Conservation (phyloP, 1,140 invertebrate genomes). For the Drosophila saltans region DNA sequence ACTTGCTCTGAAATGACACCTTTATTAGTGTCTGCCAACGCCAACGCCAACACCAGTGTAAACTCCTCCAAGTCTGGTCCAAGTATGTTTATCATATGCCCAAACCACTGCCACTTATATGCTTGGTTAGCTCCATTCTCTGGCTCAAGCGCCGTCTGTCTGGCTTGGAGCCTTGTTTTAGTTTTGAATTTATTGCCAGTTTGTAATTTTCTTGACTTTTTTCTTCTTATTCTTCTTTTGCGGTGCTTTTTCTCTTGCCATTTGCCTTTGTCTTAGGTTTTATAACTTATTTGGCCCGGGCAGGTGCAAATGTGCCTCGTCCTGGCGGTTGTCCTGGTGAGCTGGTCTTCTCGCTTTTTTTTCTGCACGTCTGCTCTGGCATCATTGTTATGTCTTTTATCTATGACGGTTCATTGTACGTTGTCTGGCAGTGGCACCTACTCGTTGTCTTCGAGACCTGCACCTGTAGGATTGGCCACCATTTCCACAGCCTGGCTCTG, state of each 20-base stretch:
- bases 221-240: conserved; percentile 15
- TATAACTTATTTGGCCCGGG: conserved; percentile 72
- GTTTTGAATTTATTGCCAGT: conserved; percentile 81
- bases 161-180: conserved; percentile 61
- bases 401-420: conserved; percentile 79
- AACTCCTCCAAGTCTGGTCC: conserved; percentile 24
- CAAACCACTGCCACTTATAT: conserved; percentile 57
- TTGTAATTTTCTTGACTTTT: conserved; percentile 61
- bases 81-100: conserved; percentile 74
- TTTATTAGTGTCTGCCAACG: conserved; percentile 67
- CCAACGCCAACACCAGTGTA: conserved; percentile 47
- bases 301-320: conserved; percentile 71
- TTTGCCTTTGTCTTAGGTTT: conserved; percentile 69
- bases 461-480: conserved; percentile 61
- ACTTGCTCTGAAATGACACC: conserved; percentile 72
- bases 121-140: conserved; percentile 55
- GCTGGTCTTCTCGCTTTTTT: conserved; percentile 22
- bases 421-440: conserved; percentile 24
- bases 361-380: conserved; percentile 68
- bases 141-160: conserved; percentile 19
- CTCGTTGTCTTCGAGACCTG: conserved; percentile 28
- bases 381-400: conserved; percentile 79
- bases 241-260: conserved; percentile 24
- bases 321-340: conserved; percentile 25
- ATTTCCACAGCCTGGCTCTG: background rate